phyloP scores from a whole-genome alignment of 2,888 invertebrate genomes.

The Oxyteleia sp. region DNA sequence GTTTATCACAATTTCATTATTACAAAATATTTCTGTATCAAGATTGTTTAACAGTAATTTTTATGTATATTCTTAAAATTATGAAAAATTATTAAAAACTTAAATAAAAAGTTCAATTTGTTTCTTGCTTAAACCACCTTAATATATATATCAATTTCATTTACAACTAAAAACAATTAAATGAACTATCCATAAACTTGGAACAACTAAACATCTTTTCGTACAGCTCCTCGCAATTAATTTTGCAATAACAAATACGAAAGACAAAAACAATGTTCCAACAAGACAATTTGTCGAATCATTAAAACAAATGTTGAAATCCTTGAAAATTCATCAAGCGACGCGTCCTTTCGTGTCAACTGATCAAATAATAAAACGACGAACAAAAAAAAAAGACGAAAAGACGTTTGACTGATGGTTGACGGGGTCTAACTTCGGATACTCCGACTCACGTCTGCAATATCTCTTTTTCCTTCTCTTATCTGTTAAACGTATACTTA shows the following conservation, averaged over 20 bases:
- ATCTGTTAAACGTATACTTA: conserved; percentile 30
- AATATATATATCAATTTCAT: too few species aligned
- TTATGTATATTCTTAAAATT: too few species aligned
- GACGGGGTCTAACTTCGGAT: conserved; percentile 65
- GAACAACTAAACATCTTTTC: too few species aligned
- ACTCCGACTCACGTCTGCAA: conserved; percentile 57
- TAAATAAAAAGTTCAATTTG: too few species aligned
- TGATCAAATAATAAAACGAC: conserved; percentile 59
- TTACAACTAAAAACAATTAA: conserved; percentile 13
- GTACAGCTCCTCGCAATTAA: too few species aligned
- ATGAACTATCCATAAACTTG: neutral
- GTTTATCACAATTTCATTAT: too few species aligned
- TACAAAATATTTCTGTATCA: too few species aligned
- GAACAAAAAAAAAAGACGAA: conserved; percentile 60
- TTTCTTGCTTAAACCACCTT: too few species aligned
- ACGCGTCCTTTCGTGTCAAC: conserved; percentile 61
- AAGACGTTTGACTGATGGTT: conserved; percentile 55
- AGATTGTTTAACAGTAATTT: too few species aligned
- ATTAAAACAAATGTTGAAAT: conserved; percentile 49
- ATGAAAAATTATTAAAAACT: too few species aligned
- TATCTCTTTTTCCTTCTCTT: conserved; percentile 54
- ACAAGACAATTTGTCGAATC: conserved; percentile 36
- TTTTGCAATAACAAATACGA: conserved; percentile 9
- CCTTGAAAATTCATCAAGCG: conserved; percentile 58
- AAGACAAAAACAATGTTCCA: conserved; percentile 4